Percentiles rank a stretch among this genome's conserved stretches.
Evolutionary conservation across 2,888 invertebrate species (phyloP).

Genomic region (Anagyrus pseudococci): DNA sequence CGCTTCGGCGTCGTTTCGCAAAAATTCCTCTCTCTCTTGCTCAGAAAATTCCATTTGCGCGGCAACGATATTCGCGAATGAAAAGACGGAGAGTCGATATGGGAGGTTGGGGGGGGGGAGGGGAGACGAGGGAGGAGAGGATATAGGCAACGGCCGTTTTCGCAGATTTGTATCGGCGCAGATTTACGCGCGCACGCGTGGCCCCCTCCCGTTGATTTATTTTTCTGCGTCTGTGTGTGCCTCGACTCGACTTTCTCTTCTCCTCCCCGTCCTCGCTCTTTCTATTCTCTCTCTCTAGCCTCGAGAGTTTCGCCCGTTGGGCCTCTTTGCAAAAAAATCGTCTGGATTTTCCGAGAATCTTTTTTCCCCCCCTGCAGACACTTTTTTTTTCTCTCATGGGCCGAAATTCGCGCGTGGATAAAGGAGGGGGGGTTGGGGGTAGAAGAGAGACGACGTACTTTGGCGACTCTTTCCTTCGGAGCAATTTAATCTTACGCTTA

Average conservation of each 20-base stretch:
- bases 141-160: neutral
- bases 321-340: no score
- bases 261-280: no score
- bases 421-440: neutral
- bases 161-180: constrained; percentile 40
- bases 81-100: no score
- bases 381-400: no score
- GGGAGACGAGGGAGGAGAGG: constrained; percentile 3
- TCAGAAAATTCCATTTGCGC: constrained; percentile 27
- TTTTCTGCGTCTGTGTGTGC: constrained; percentile 1
- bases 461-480: neutral
- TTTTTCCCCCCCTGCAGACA: constrained; percentile 12
- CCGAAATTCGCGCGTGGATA: constrained; percentile 17
- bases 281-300: no score
- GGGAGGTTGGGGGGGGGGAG: no score
- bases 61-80: no score
- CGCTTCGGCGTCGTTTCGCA: constrained; percentile 5
- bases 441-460: neutral
- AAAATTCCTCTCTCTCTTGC: no score
- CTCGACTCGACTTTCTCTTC: no score
- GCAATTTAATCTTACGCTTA: constrained; percentile 17
- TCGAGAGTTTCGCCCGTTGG: no score
- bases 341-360: constrained; percentile 24
- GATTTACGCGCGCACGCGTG: constrained; percentile 33
- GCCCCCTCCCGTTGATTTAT: constrained; percentile 34